Conservation (phyloP, 1,140 invertebrate species). For the Bacillus rossius region DNA sequence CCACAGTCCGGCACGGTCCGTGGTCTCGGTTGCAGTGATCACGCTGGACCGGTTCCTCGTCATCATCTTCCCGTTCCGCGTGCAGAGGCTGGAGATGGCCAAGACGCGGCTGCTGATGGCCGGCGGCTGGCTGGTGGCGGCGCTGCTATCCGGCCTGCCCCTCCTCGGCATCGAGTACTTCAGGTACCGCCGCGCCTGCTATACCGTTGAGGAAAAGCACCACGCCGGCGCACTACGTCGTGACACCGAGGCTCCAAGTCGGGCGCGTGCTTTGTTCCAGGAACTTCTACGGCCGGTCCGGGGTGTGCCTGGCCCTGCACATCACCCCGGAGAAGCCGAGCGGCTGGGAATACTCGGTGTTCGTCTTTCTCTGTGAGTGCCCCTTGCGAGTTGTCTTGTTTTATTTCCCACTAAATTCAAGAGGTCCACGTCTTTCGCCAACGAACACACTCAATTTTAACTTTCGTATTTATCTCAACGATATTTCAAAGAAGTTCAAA, state of each 20-base stretch:
- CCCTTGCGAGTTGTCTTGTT: too few species aligned
- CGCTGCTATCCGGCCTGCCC: slow-evolving; percentile 43
- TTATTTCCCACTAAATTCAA: too few species aligned
- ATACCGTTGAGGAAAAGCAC: too few species aligned
- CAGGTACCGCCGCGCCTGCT: slow-evolving; percentile 24
- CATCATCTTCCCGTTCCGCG: slow-evolving; percentile 50
- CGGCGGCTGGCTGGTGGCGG: slow-evolving; percentile 43
- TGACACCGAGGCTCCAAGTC: too few species aligned
- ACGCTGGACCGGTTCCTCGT: slow-evolving; percentile 51
- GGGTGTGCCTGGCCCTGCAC: slow-evolving; percentile 53
- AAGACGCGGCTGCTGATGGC: slow-evolving; percentile 44
- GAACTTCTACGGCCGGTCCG: slow-evolving; percentile 53
- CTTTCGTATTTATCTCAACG: too few species aligned
- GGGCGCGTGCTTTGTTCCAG: slow-evolving; percentile 25
- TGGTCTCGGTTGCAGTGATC: slow-evolving; percentile 41
- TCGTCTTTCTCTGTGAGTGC: slow-evolving; percentile 48
- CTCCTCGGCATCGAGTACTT: slow-evolving; percentile 45
- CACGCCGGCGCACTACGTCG: too few species aligned
- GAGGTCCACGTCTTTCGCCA: too few species aligned
- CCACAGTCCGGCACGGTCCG: too few species aligned
- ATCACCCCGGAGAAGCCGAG: slow-evolving; percentile 48
- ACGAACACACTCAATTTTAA: too few species aligned
- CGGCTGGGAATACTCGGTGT: slow-evolving; percentile 57
- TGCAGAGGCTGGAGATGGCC: slow-evolving; percentile 41
- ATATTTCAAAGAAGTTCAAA: too few species aligned